Percentiles rank a stretch among this genome's conserved stretches.
These are phyloP conservation scores for Hemithea aestivaria DNA, from an alignment of 2,888 invertebrate species.

Conservation along the genomic window DNA sequence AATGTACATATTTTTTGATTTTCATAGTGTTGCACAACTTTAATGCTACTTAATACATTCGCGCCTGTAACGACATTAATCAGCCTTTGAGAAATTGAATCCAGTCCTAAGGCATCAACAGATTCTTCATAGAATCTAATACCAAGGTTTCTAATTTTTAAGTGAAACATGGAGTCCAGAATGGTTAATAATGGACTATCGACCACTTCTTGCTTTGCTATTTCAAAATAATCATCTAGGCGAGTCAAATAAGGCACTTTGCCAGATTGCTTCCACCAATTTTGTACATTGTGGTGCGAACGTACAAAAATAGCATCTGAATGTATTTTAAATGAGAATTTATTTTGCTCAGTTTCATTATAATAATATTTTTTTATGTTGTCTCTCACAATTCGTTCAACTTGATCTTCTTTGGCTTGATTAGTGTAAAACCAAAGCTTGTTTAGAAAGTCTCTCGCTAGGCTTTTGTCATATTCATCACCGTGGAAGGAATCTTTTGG, in stretches of 20 bases:
- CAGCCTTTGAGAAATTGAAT: slow-evolving; percentile 16
- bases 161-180: slow-evolving; percentile 35
- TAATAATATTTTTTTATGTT: slow-evolving; percentile 35
- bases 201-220: slow-evolving; percentile 37
- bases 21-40: slow-evolving; percentile 34
- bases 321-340: slow-evolving; percentile 35
- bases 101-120: slow-evolving; percentile 27
- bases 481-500: slow-evolving; percentile 35
- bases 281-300: slow-evolving; percentile 44
- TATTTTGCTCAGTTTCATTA: slow-evolving; percentile 27
- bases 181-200: slow-evolving; percentile 38
- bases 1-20: slow-evolving; percentile 26
- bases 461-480: slow-evolving; percentile 32
- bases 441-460: slow-evolving; percentile 34
- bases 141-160: slow-evolving; percentile 31
- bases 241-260: slow-evolving; percentile 34
- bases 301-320: slow-evolving; percentile 41
- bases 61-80: slow-evolving; percentile 33
- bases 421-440: slow-evolving; percentile 45
- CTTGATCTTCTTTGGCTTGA: slow-evolving; percentile 38
- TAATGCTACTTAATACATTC: slow-evolving; percentile 31
- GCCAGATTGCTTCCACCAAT: slow-evolving; percentile 41
- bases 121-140: slow-evolving; percentile 27
- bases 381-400: slow-evolving; percentile 35
- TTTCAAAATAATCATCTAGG: slow-evolving; percentile 31